Base-by-base conservation (phyloP, 2,113 vertebrate species). In the Chroicocephalus ridibundus region DNA sequence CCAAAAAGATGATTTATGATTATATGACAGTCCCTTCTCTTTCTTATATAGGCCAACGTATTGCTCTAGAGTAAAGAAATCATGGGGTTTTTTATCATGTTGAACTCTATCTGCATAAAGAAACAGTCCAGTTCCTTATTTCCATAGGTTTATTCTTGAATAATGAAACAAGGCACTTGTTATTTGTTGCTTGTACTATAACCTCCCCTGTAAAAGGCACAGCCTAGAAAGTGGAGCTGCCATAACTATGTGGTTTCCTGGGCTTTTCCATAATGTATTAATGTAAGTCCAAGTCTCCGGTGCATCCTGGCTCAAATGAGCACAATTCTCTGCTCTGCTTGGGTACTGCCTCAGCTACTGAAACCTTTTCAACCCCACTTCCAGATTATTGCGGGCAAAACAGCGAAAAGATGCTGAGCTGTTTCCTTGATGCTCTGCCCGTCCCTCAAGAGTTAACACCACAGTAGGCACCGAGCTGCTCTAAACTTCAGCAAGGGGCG, bases 1-100 rank as follows among this genome's bases (percentile, higher is more conserved):
- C 64, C 44, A 12, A 46, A 64, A 74, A 36, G 15, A 27, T 24
- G 36, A 52, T 47, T 74, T 36, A 17, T 6, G 29, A 24, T 19
- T 5, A 4, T 36, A 12, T 11, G 11, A 31, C 21, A 49, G 47
- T 11, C 13, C 32, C 22, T 77, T 29, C 46, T 36, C 15, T 16
- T 70, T 69, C 18, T 36, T 47, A 14, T 6, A 13, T 0, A 12
- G 57, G 7, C 38, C 60, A 82, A 5, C 5, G 3, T 0, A 0
- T 69, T 66, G 32, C 38, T 61, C 46, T 61, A n/a, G 32, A 47
- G 21, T 2, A 8, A 57, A 77, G 69, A 40, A 87, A 46, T 42
- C 11, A 11, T 3, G n/a, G 42, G 42, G 5, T 1, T 29, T 29
- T 32, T 58, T 7, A 7, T 29, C 25, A 34, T 27, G 20, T 1